A percentile compares a stretch with the other conserved stretches of the same genome.
Conservation (phyloP, 2,797 vertebrate genomes). For the Silurus lanzhouensis region DNA sequence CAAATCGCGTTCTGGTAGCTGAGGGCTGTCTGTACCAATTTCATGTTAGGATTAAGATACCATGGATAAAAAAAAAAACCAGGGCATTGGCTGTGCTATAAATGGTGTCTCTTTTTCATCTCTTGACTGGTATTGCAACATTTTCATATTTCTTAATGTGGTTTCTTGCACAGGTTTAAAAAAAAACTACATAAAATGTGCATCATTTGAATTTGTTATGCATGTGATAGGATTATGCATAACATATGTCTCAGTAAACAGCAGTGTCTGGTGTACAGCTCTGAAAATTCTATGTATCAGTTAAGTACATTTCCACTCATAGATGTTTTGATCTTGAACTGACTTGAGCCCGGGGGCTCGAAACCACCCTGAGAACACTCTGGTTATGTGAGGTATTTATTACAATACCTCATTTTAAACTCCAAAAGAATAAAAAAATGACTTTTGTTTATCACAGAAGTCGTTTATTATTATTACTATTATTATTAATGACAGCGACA, state of each 20-base stretch:
- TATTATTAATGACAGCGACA: not conserved
- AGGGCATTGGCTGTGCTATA: not conserved
- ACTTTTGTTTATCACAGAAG: not conserved
- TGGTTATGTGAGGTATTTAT: not conserved
- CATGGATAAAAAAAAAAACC: not conserved
- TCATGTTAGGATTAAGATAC: not conserved
- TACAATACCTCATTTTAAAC: not conserved
- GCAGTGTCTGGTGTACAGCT: slow-evolving; percentile 13
- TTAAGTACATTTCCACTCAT: too few species aligned
- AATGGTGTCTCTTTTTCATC: not conserved
- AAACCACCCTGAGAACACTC: not conserved
- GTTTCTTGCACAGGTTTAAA: not conserved
- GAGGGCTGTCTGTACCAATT: not conserved
- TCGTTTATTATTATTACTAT: not conserved
- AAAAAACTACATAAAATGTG: not conserved
- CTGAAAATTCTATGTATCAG: not conserved
- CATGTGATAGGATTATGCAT: too few species aligned
- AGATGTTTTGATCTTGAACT: not conserved
- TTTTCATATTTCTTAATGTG: not conserved
- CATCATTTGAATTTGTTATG: not conserved
- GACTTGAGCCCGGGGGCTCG: too few species aligned
- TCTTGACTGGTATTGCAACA: not conserved
- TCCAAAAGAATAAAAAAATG: not conserved
- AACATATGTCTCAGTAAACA: slow-evolving; percentile 3
- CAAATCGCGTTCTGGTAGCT: not conserved